Evolutionary conservation across 2,888 invertebrate genomes (phyloP), one percentile per base, ranked within the genome.

Genomic region (Noctua fimbriata): DNA sequence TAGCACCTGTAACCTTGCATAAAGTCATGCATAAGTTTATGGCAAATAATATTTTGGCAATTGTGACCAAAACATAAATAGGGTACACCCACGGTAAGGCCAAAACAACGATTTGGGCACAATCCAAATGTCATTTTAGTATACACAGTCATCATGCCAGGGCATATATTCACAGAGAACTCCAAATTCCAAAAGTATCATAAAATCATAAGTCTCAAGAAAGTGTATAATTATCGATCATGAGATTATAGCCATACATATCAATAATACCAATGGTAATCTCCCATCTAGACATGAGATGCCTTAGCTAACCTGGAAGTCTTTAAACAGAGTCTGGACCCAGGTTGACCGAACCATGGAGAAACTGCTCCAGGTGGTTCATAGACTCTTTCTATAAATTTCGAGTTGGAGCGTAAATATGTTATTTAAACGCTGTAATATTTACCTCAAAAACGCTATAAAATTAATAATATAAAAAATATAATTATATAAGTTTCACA

Each of bases 71-170:
- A 88, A 86, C 81, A 87, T 85, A 90, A 91, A 91, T 90, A 89
- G 81, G 80, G 81, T 82, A 85, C 87, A 86, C 88, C 86, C 89
- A 89, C 89, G 71, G 83, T 90, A 93, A 93, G 92, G 94, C 89
- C 91, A 89, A 92, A 92, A 90, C 90, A 90, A 89, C 86, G 49
- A 87, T 89, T 94, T 94, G 94, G 94, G 91, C 88, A 88, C 90
- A 91, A 92, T 95, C 95, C 95, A 95, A 95, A 92, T 93, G 92
- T 91, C 91, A 93, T 91, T 90, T 89, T 89, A 90, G 91, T 88
- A 85, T 83, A 84, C 76, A 83, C 82, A 85, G 76, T 76, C 88
- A 85, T 86, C 80, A 88, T 85, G 82, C 79, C 84, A 86, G 81
- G 66, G 78, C 72, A 83, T 84, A 84, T 87, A 83, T 86, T 79